Evolutionary conservation across 2,888 invertebrate species (phyloP).

Genomic region (Aleiodes leptofemur): DNA sequence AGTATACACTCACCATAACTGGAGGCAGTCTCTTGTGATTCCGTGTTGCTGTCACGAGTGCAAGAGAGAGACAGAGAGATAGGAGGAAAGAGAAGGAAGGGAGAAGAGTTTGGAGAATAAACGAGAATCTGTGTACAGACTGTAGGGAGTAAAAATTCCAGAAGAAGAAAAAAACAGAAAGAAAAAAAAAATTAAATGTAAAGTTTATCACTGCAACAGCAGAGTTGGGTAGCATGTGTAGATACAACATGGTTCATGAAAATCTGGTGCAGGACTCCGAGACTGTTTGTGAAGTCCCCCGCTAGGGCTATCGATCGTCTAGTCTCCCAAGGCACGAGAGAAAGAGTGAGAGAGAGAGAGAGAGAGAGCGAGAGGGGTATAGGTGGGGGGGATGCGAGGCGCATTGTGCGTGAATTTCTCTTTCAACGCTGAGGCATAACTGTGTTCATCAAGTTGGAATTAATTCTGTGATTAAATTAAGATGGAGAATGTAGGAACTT

Average conservation of each 20-base stretch:
- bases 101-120: not conserved
- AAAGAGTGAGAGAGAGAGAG: conserved; percentile 6
- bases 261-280: conserved; percentile 40
- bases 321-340: conserved; percentile 25
- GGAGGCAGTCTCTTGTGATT: not conserved
- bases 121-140: conserved; percentile 1
- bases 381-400: conserved; percentile 27
- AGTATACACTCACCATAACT: not conserved
- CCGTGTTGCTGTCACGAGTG: no score
- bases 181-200: not conserved
- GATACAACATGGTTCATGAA: conserved; percentile 26
- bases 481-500: not conserved
- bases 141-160: not conserved
- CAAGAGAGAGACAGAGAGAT: no score
- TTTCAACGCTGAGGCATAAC: conserved; percentile 1
- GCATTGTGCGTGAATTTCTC: conserved; percentile 30
- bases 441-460: not conserved
- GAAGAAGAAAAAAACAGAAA: conserved; percentile 1
- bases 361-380: not conserved
- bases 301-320: conserved; percentile 49
- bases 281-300: conserved; percentile 44
- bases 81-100: no score
- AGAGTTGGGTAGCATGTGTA: conserved; percentile 24
- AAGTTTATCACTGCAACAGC: conserved; percentile 6
- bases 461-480: not conserved